Percentiles rank a stretch among this genome's conserved stretches.
Evolutionary conservation across 1,140 invertebrate species (phyloP).

Genomic region (Cherax quadricarinatus): DNA sequence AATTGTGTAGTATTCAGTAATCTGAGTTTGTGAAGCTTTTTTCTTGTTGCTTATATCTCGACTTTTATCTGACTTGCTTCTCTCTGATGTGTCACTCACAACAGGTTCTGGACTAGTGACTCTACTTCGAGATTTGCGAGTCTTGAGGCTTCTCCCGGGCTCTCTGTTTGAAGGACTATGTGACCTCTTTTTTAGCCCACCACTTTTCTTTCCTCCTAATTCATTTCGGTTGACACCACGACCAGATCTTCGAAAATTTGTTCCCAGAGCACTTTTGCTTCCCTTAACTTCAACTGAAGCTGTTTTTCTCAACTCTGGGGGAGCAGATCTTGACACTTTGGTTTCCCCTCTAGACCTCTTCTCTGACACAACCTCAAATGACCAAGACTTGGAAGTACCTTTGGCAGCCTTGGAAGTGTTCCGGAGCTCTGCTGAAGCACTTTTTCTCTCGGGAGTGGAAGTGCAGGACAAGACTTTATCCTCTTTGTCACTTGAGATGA

Average conservation of each 20-base stretch:
- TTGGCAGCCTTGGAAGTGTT: slow-evolving; percentile 67
- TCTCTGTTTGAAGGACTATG: slow-evolving; percentile 64
- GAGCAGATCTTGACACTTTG: slow-evolving; percentile 62
- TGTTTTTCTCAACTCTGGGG: slow-evolving; percentile 61
- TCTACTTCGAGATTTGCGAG: slow-evolving; percentile 60
- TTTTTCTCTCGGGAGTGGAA: slow-evolving; percentile 64
- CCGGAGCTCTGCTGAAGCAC: slow-evolving; percentile 45
- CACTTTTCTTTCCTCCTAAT: slow-evolving; percentile 33
- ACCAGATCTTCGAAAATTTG: slow-evolving; percentile 35
- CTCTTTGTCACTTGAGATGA: slow-evolving; percentile 59
- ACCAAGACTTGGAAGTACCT: slow-evolving; percentile 65
- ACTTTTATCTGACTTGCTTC: slow-evolving; percentile 42
- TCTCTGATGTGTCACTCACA: slow-evolving; percentile 51
- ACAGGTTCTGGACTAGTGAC: slow-evolving; percentile 63
- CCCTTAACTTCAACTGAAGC: slow-evolving; percentile 23
- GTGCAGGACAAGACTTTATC: slow-evolving; percentile 59
- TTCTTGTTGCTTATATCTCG: slow-evolving; percentile 45
- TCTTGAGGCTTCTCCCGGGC: slow-evolving; percentile 61
- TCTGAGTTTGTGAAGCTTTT: slow-evolving; percentile 55
- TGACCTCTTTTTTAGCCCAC: slow-evolving; percentile 60
- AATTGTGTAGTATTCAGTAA: slow-evolving; percentile 62
- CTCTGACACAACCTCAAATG: slow-evolving; percentile 52
- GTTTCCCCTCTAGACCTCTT: slow-evolving; percentile 48
- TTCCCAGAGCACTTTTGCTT: slow-evolving; percentile 34
- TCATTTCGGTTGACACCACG: slow-evolving; percentile 31